Conservation (phyloP, 2,888 invertebrate species). For the Philereme transversata region DNA sequence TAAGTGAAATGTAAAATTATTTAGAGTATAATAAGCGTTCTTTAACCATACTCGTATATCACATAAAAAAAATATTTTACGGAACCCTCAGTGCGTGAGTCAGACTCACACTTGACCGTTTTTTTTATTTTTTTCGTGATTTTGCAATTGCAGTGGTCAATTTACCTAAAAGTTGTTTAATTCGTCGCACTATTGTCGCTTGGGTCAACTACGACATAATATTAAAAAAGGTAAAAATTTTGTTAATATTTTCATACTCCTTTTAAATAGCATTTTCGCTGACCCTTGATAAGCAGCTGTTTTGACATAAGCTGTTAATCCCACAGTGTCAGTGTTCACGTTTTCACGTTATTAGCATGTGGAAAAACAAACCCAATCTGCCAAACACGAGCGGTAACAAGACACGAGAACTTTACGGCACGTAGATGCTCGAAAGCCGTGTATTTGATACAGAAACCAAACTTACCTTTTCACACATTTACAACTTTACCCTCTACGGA, state of each 20-base stretch:
- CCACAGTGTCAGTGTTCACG: conserved; percentile 55
- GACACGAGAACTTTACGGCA: conserved; percentile 70
- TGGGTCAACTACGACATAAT: not conserved
- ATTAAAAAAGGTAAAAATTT: not conserved
- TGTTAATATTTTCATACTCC: not conserved
- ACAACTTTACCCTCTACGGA: conserved; percentile 35
- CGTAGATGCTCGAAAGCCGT: conserved; percentile 59
- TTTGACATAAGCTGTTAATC: conserved; percentile 55
- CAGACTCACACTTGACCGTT: no score
- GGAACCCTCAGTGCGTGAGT: no score
- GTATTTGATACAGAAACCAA: conserved; percentile 52
- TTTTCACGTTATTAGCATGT: conserved; percentile 70
- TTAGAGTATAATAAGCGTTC: no score
- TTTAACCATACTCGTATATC: no score
- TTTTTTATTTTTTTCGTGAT: no score
- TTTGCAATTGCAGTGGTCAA: no score
- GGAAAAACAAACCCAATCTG: conserved; percentile 78
- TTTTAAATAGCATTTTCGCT: conserved; percentile 8
- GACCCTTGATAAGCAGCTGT: conserved; percentile 42
- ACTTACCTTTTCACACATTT: conserved; percentile 30
- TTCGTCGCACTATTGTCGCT: no score
- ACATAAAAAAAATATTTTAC: no score
- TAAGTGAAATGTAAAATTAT: no score
- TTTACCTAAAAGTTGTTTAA: no score
- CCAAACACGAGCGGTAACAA: conserved; percentile 70